A percentile compares a stretch with the other conserved stretches of the same genome.
These are phyloP conservation scores for Pemphredon lugubris DNA, from an alignment of 2,888 invertebrate genomes.

Conservation along the genomic window DNA sequence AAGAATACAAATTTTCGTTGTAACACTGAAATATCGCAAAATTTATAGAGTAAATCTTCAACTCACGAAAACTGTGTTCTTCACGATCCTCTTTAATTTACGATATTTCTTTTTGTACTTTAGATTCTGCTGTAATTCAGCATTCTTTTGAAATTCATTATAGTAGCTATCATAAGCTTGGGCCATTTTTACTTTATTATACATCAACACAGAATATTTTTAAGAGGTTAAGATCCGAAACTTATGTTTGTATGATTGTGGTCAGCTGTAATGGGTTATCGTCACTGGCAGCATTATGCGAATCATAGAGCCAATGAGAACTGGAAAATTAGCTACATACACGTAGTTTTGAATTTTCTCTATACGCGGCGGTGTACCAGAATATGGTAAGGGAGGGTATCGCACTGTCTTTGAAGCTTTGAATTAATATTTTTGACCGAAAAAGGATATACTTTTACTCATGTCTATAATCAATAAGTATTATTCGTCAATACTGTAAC, in stretches of 20 bases:
- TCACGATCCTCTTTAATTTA: conserved; percentile 85
- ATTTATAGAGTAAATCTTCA: background rate
- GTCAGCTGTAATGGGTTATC: conserved; percentile 1
- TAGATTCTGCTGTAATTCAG: conserved; percentile 80
- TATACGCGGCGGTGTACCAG: no score
- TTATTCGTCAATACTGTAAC: no score
- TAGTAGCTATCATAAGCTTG: conserved; percentile 74
- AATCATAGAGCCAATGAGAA: background rate
- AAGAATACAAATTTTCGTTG: background rate
- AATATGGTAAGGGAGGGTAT: no score
- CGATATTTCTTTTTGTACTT: conserved; percentile 86
- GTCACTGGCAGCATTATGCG: background rate
- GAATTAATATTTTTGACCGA: no score
- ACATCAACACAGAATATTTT: conserved; percentile 5
- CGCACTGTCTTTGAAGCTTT: no score
- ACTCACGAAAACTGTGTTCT: conserved; percentile 87
- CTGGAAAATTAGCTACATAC: background rate
- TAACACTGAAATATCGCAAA: conserved; percentile 7
- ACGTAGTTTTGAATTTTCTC: no score
- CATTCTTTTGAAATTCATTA: conserved; percentile 73
- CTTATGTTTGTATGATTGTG: conserved; percentile 21
- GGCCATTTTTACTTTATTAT: conserved; percentile 67
- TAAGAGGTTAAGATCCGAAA: conserved; percentile 21
- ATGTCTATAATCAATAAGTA: no score
- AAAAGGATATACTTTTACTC: no score